Base-by-base conservation (phyloP, 1,140 invertebrate genomes). In the Goniozus legneri region DNA sequence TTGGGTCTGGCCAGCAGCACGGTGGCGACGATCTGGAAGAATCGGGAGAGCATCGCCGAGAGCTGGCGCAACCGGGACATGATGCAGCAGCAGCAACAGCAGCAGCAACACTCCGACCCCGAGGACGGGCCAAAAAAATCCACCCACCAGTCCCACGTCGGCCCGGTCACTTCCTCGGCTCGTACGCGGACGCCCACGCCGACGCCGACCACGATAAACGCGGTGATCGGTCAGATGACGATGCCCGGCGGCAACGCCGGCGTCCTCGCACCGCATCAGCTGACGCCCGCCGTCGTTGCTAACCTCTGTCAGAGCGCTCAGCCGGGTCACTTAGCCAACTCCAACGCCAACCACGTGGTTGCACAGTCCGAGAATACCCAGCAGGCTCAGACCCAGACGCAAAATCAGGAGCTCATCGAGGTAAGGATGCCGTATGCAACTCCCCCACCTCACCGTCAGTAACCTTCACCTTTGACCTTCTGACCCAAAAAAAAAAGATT, bases 1-100 rank as follows among this genome's bases (percentile, higher is more conserved):
- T 71, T 81, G 51, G 79, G 79, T 43, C 69, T 80, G 58, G 79
- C 79, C 39, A 80, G 78, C 66, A 80, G 78, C 44, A 81, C 79
- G 52, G 79, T 80, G 13, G 79, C 79, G 16, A 81, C 79, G 24
- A 81, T 81, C 54, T 81, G 79, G 79, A 81, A 81, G 65, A 80
- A 81, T 57, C 77, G 79, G 36, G 75, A 79, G 59, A 76, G 73
- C 67, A 79, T 80, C 54, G 70, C 72, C 43, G 73, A 76, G 56
- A 76, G 73, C 45, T 75, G 69, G 74, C 62, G 71, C 37, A 74
- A 73, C 50, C 74, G 72, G 33, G 73, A 75, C 60, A 66, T 75
- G 60, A 73, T 76, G 71, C 72, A 74, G 31, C 59, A 62, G 20
- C n/a, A n/a, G n/a, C n/a, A n/a, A n/a, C n/a, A n/a, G n/a, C n/a